Percentiles rank a stretch among this genome's conserved stretches.
These are phyloP conservation scores for Brachypteracias leptosomus DNA, from an alignment of 2,113 vertebrate genomes.

Conservation along the genomic window DNA sequence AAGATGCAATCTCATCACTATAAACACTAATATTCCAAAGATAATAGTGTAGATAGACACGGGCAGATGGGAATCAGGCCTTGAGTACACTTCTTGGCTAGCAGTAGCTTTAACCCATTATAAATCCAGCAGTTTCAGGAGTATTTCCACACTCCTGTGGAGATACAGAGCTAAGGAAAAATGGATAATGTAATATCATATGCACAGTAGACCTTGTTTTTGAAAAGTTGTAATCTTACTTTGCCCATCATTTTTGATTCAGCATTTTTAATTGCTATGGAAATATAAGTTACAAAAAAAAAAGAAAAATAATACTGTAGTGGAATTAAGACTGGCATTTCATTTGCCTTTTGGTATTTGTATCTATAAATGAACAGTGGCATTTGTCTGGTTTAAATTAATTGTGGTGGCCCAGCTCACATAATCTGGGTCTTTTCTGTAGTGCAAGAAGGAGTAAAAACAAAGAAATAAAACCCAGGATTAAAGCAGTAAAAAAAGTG, in stretches of 20 bases:
- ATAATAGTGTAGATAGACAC: too few species aligned
- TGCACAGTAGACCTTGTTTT: fast-evolving
- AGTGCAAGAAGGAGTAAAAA: not conserved
- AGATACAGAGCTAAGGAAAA: too few species aligned
- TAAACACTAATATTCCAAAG: not conserved
- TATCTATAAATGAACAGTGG: not conserved
- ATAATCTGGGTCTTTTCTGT: not conserved
- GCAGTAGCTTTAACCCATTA: not conserved
- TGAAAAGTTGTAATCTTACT: not conserved
- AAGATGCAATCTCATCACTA: not conserved
- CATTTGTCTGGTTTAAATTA: not conserved
- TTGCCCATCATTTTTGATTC: not conserved
- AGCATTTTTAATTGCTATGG: not conserved
- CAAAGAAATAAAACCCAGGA: not conserved
- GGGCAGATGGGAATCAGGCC: not conserved
- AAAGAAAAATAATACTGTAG: not conserved
- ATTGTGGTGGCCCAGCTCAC: not conserved
- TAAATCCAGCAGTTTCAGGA: not conserved
- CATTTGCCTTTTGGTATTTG: not conserved
- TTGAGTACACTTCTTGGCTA: not conserved
- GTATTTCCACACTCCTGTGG: not conserved
- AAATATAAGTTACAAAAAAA: not conserved
- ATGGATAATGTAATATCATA: fast-evolving
- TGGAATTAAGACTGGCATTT: not conserved
- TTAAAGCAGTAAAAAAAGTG: not conserved